Conservation (phyloP, 2,888 invertebrate species). For the Pristionchus mayeri region DNA sequence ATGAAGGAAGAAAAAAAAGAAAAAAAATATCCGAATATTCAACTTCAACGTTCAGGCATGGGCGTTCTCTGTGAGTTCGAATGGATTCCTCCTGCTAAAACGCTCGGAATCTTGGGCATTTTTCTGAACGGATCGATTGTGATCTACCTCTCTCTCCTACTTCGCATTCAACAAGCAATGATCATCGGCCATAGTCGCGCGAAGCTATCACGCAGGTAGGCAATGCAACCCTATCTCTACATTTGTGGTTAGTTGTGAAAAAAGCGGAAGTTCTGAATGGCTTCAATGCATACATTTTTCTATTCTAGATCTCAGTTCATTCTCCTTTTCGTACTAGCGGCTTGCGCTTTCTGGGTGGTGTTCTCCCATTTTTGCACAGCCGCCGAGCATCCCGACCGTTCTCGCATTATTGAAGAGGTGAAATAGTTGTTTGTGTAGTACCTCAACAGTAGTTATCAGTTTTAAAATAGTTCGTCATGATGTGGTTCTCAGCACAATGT, state of each 20-base stretch:
- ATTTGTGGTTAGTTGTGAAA: not conserved
- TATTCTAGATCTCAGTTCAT: not conserved
- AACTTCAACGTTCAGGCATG: constrained; percentile 19
- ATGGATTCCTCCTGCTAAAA: not conserved
- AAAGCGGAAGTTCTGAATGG: too few species aligned
- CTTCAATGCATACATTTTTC: too few species aligned
- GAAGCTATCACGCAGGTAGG: not conserved
- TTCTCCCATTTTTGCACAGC: not conserved
- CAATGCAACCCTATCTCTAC: not conserved
- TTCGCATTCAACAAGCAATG: not conserved
- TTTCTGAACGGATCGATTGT: not conserved
- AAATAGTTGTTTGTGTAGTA: not conserved
- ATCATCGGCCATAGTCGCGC: not conserved
- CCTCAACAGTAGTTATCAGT: not conserved
- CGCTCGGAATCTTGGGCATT: not conserved
- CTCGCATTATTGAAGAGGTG: not conserved
- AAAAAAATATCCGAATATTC: not conserved
- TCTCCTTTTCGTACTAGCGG: not conserved
- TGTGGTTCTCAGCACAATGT: not conserved
- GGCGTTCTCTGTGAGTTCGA: not conserved
- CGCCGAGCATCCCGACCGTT: not conserved
- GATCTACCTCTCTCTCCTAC: not conserved
- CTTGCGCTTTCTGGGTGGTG: not conserved
- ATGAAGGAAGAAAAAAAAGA: too few species aligned
- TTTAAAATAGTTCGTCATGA: too few species aligned